A percentile compares a stretch with the other conserved stretches of the same genome.
These are phyloP conservation scores for Cheilosia vulpina DNA, from an alignment of 2,888 invertebrate genomes.

Conservation along the genomic window DNA sequence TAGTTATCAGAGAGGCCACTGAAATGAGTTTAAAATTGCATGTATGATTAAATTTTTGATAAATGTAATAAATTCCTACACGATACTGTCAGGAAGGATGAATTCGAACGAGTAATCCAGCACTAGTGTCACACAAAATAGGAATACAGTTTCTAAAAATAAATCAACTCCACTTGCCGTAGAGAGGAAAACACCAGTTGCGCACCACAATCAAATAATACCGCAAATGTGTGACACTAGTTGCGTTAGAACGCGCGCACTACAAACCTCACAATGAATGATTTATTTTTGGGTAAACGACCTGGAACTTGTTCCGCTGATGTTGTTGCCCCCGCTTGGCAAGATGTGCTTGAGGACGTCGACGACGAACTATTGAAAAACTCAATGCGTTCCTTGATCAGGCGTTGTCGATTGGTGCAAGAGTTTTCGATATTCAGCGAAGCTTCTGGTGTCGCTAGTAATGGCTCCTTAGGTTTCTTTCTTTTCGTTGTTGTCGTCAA, in stretches of 20 bases:
- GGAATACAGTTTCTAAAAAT: not conserved
- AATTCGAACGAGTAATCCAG: not conserved
- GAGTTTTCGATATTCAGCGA: constrained; percentile 24
- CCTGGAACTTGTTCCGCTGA: constrained; percentile 47
- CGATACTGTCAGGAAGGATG: constrained; percentile 71
- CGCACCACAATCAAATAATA: constrained; percentile 13
- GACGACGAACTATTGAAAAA: constrained; percentile 51
- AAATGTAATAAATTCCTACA: constrained; percentile 9
- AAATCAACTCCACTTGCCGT: not conserved
- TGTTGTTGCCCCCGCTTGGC: constrained; percentile 39
- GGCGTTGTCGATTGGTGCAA: constrained; percentile 42
- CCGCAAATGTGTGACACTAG: constrained; percentile 40
- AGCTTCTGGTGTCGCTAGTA: constrained; percentile 73
- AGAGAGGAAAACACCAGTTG: not conserved
- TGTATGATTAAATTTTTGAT: constrained; percentile 1
- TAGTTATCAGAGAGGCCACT: constrained; percentile 84
- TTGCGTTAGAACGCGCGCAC: constrained; percentile 6
- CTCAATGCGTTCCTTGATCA: constrained; percentile 62
- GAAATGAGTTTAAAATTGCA: constrained; percentile 52
- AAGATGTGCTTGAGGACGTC: constrained; percentile 35
- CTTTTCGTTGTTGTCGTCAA: constrained; percentile 26
- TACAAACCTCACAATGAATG: constrained; percentile 80
- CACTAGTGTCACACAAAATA: constrained; percentile 19
- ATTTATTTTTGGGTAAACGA: constrained; percentile 76
- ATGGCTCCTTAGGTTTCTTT: constrained; percentile 51